These are phyloP conservation scores for Hirundichthys speculiger DNA, from an alignment of 2,113 vertebrate species.

Conservation along the genomic window DNA sequence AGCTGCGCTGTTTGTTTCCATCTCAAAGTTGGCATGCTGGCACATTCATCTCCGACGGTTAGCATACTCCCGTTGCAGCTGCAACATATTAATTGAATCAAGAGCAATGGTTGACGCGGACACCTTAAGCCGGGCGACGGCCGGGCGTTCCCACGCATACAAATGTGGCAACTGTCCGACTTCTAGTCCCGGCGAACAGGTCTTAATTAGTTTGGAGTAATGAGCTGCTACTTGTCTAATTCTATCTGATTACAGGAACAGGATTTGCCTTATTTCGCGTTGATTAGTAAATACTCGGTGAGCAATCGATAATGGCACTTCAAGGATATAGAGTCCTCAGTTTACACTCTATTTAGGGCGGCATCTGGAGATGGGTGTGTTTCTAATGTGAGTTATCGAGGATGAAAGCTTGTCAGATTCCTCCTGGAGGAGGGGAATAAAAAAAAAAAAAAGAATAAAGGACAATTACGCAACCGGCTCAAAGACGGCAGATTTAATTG, in stretches of 20 bases:
- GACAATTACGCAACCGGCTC: background rate
- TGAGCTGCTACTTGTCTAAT: constrained; percentile 42
- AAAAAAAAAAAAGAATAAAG: background rate
- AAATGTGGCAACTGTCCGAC: background rate
- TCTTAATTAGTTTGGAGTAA: constrained; percentile 50
- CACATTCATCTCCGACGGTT: too few species aligned
- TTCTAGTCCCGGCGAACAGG: constrained; percentile 3
- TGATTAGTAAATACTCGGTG: constrained; percentile 50
- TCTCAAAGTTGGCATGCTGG: too few species aligned
- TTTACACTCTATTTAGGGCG: constrained; percentile 18
- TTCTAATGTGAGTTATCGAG: constrained; percentile 2
- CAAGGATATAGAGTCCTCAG: constrained; percentile 44
- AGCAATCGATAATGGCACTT: constrained; percentile 50
- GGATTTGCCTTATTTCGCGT: constrained; percentile 24
- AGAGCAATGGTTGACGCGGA: background rate
- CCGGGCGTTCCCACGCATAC: background rate
- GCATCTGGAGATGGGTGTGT: constrained; percentile 26
- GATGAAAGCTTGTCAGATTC: constrained; percentile 13
- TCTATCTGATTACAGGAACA: constrained; percentile 32
- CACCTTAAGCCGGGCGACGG: background rate
- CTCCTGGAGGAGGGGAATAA: too few species aligned
- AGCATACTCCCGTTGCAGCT: too few species aligned
- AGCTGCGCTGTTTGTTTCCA: too few species aligned
- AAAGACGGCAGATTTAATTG: constrained; percentile 3
- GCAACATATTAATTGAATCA: background rate